Evolutionary conservation across 2,113 vertebrate genomes (phyloP).

Genomic region (Prietella phreatophila): DNA sequence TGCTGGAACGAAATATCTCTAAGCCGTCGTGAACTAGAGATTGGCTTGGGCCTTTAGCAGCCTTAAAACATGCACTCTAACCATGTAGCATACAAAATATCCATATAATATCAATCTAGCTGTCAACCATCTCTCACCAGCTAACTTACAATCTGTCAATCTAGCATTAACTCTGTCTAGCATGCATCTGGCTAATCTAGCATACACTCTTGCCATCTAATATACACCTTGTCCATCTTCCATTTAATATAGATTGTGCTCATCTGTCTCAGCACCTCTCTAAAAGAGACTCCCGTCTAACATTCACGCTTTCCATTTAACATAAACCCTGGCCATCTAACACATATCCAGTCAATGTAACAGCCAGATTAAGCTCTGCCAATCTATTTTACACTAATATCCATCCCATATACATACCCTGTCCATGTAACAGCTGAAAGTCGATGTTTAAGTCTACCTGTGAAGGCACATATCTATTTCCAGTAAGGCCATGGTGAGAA

Average conservation of each 20-base stretch:
- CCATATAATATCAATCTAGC: background rate
- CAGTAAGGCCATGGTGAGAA: background rate
- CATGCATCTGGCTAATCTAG: conserved; percentile 1
- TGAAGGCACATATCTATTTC: background rate
- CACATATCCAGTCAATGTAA: background rate
- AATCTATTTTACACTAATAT: background rate
- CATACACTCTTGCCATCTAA: background rate
- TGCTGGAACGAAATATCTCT: conserved; percentile 11
- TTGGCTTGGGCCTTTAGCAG: background rate
- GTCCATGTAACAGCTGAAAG: background rate
- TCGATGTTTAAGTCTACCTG: background rate
- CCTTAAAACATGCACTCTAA: conserved; percentile 9
- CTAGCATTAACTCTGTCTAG: conserved; percentile 15
- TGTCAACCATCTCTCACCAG: background rate
- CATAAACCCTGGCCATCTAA: background rate
- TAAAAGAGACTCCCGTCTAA: background rate
- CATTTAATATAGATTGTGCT: background rate
- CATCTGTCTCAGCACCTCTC: background rate
- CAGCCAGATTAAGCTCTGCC: background rate
- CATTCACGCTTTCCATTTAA: background rate
- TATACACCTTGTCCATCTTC: background rate
- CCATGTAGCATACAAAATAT: background rate
- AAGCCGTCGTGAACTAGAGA: background rate
- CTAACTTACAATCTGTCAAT: background rate
- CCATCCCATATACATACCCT: background rate